Conservation (phyloP, 2,888 invertebrate genomes). For the Baronia brevicornis region DNA sequence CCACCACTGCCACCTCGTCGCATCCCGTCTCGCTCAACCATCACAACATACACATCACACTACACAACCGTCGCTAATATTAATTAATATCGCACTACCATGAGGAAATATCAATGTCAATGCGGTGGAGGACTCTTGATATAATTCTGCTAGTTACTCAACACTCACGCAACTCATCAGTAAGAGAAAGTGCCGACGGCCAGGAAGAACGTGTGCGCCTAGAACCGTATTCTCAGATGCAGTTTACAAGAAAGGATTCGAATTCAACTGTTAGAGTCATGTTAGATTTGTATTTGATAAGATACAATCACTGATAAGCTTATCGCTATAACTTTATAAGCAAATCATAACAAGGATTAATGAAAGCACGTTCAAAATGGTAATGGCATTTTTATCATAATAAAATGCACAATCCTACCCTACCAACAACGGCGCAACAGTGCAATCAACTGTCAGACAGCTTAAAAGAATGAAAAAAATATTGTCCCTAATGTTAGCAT, state of each 20-base stretch:
- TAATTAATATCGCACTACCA: constrained; percentile 40
- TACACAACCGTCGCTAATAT: constrained; percentile 30
- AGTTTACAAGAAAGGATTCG: constrained; percentile 38
- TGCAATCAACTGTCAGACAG: constrained; percentile 25
- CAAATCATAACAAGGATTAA: constrained; percentile 8
- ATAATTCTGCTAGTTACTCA: constrained; percentile 53
- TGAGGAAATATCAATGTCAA: constrained; percentile 39
- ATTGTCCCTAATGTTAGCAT: constrained; percentile 8
- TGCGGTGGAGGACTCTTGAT: constrained; percentile 39
- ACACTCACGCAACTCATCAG: constrained; percentile 52
- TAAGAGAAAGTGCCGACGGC: constrained; percentile 63
- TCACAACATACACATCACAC: constrained; percentile 55
- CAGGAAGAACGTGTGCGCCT: constrained; percentile 38
- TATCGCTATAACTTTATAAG: neutral
- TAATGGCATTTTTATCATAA: constrained; percentile 30
- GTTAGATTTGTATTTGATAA: constrained; percentile 3
- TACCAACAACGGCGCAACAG: constrained; percentile 23
- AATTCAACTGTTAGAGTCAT: constrained; percentile 32
- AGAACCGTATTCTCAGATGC: constrained; percentile 38
- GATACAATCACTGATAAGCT: neutral
- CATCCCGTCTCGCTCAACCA: constrained; percentile 64
- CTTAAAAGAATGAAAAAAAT: no score
- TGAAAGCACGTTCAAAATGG: constrained; percentile 18
- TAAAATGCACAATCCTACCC: constrained; percentile 26
- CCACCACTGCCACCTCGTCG: constrained; percentile 49